Conservation (phyloP, 2,113 vertebrate genomes). For the Aphelocoma coerulescens region DNA sequence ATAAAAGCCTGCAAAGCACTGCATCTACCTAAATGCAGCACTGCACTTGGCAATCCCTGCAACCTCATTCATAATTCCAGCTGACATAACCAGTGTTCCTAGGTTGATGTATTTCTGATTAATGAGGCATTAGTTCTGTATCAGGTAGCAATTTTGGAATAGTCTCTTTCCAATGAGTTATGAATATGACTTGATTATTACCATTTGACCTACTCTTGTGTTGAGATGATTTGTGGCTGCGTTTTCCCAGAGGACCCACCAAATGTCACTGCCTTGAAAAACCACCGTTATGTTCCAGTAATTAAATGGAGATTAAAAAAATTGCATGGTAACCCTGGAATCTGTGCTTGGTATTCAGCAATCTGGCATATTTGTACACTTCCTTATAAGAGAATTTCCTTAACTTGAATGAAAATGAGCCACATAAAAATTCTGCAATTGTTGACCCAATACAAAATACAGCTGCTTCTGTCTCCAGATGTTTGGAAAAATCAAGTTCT, state of each 20-base stretch:
- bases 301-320: slow-evolving; percentile 40
- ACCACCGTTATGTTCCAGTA: slow-evolving; percentile 8
- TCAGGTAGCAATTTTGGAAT: slow-evolving; percentile 59
- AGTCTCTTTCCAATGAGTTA: slow-evolving; percentile 36
- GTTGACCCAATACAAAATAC: not conserved
- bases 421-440: not conserved
- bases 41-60: not conserved
- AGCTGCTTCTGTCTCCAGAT: not conserved
- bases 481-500: not conserved
- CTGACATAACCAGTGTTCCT: not conserved
- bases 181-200: slow-evolving; percentile 47
- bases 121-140: slow-evolving; percentile 65
- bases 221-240: slow-evolving; percentile 47
- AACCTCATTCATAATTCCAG: slow-evolving; percentile 25
- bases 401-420: not conserved
- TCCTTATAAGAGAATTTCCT: not conserved
- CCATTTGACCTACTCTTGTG: slow-evolving; percentile 31
- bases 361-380: not conserved
- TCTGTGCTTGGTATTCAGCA: not conserved
- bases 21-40: not conserved
- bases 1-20: rapidly evolving
- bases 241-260: slow-evolving; percentile 17
- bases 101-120: slow-evolving; percentile 51
- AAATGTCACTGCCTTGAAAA: slow-evolving; percentile 45
- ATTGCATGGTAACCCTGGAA: not conserved